These are phyloP conservation scores for Drosophila orosa DNA, from an alignment of 1,140 invertebrate species.

Conservation along the genomic window DNA sequence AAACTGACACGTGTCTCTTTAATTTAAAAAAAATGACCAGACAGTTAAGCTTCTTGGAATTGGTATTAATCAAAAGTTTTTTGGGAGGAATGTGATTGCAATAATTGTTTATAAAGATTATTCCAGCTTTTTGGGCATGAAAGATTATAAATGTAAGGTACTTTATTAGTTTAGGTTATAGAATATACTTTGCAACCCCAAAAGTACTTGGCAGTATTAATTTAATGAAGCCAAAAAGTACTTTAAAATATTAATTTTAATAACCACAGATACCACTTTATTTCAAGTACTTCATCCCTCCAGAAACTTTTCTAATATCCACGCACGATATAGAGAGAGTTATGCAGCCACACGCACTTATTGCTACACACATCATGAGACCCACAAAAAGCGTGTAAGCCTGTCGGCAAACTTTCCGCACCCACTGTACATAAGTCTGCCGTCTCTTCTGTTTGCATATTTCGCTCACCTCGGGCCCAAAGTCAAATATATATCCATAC, in stretches of 20 bases:
- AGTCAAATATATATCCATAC: constrained; percentile 23
- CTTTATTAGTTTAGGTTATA: background rate
- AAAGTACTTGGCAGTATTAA: background rate
- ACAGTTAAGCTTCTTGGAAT: background rate
- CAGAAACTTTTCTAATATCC: constrained; percentile 29
- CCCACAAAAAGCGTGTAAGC: constrained; percentile 34
- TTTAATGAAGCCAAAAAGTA: background rate
- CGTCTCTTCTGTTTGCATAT: constrained; percentile 27
- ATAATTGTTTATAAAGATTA: background rate
- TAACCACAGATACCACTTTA: background rate
- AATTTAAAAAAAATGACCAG: background rate
- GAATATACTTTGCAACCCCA: background rate
- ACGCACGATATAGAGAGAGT: background rate
- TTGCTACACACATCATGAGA: background rate
- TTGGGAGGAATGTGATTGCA: no score
- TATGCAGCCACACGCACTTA: background rate
- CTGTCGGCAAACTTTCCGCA: constrained; percentile 31
- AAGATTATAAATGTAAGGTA: background rate
- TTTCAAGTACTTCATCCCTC: background rate
- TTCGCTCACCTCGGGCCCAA: constrained; percentile 29
- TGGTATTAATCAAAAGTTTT: constrained; percentile 11
- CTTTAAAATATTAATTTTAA: background rate
- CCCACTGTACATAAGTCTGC: constrained; percentile 13
- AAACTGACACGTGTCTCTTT: constrained; percentile 29
- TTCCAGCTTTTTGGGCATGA: background rate